Conservation (phyloP, 2,797 vertebrate genomes). For the Mormyrus hasselquistii region DNA sequence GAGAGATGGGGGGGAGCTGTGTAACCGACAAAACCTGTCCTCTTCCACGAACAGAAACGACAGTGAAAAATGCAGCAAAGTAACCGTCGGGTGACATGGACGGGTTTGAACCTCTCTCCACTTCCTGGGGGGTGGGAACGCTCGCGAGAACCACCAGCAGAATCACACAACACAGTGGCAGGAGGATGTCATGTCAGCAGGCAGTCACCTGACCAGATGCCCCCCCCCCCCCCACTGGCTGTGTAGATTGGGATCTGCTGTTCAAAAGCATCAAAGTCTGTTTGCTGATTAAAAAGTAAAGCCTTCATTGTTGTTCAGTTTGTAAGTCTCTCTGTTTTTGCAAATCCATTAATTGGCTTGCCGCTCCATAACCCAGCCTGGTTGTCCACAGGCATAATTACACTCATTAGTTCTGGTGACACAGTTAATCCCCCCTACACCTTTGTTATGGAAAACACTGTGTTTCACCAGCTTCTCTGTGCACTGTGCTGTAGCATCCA, state of each 20-base stretch:
- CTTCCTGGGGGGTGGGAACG: not conserved
- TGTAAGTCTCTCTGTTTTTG: not conserved
- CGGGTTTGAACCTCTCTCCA: not conserved
- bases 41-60: not conserved
- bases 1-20: not conserved
- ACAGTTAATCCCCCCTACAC: not conserved
- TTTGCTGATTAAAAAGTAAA: not conserved
- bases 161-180: not conserved
- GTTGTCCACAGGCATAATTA: slow-evolving; percentile 6
- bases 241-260: not conserved
- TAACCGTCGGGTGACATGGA: not conserved
- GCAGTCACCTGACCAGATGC: not conserved
- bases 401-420: not conserved
- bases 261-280: not conserved
- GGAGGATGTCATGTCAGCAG: not conserved
- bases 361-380: not conserved
- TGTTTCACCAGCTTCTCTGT: slow-evolving; percentile 1
- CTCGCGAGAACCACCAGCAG: not conserved
- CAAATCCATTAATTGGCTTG: not conserved
- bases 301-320: not conserved
- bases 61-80: not conserved
- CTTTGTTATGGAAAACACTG: not conserved
- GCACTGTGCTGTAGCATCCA: not conserved
- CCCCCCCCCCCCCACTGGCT: not conserved
- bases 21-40: not conserved